Base-by-base conservation (phyloP, 2,797 vertebrate species). In the Mastacembelus armatus region DNA sequence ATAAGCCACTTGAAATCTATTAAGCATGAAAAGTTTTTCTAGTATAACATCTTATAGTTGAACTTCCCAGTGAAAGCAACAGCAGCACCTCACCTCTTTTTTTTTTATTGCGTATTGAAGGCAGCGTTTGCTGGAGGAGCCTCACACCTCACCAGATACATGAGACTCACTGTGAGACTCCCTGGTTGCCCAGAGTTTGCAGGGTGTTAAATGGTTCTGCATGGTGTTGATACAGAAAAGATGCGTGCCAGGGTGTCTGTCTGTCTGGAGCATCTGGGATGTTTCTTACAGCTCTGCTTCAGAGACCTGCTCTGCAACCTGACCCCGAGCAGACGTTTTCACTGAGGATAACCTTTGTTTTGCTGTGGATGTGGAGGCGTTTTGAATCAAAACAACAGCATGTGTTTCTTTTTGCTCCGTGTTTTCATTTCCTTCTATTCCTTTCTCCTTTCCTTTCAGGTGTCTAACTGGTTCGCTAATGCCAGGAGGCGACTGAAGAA, bases 381-480 rank as follows among this genome's bases (percentile, higher is more conserved):
- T 71, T 77, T 80, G 52, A 80, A 35, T 76, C 66, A 48, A 75
- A 84, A 79, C 79, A 84, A 65, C 80, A 68, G 78, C 66, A 77
- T 10, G 7, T 69, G 65, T 81, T 69, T 66, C 54, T 81, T 19
- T 84, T 84, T 78, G 57, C 73, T 50, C 18, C 30, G 14, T 44
- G 18, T 26, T 66, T 29, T 54, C 47, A 4, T 68, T 52, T 47
- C 51, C 39, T 14, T 50, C 11, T 68, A 16, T 64, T 47, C 58
- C 32, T 56, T 15, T 62, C 8, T 52, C 30, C 54, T 50, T 18
- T 24, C 57, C 60, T 56, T 50, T 50, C 70, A 99, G 98, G 98
- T 99, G 42, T 99, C 98, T 30, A 99, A 99, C 90, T 99, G 98
- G 97, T 99, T 99, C 80, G 98, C 98, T 72, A 99, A 99, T 55